Evolutionary conservation across 2,888 invertebrate genomes (phyloP).

Genomic region (Mechanitis mazaeus): DNA sequence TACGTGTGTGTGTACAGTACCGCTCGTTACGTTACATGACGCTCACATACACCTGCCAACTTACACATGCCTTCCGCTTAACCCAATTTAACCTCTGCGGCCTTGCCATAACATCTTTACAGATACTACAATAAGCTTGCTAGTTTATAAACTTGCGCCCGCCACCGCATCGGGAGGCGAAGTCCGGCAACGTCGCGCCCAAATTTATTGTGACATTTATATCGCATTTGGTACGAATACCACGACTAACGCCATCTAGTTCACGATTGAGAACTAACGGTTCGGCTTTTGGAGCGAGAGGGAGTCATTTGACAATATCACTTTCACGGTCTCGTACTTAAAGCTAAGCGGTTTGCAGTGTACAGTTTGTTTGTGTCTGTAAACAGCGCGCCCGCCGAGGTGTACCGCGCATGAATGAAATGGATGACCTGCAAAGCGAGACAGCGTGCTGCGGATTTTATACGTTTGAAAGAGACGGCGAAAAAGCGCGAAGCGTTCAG

Average conservation of each 20-base stretch:
- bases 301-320: slow-evolving; percentile 72
- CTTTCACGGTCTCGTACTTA: slow-evolving; percentile 76
- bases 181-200: slow-evolving; percentile 75
- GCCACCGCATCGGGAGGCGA: slow-evolving; percentile 70
- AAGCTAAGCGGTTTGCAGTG: slow-evolving; percentile 76
- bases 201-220: slow-evolving; percentile 72
- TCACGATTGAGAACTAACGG: slow-evolving; percentile 39
- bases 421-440: slow-evolving; percentile 64
- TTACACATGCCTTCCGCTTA: slow-evolving; percentile 40
- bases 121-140: slow-evolving; percentile 44
- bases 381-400: slow-evolving; percentile 73
- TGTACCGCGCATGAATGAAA: slow-evolving; percentile 77
- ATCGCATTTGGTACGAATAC: slow-evolving; percentile 46
- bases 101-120: slow-evolving; percentile 38
- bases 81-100: slow-evolving; percentile 45
- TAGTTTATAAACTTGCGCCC: slow-evolving; percentile 59
- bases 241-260: slow-evolving; percentile 70
- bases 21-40: slow-evolving; percentile 73
- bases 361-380: slow-evolving; percentile 77
- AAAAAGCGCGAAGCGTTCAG: slow-evolving; percentile 67
- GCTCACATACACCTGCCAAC: slow-evolving; percentile 61
- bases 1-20: slow-evolving; percentile 57
- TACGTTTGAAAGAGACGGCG: slow-evolving; percentile 46
- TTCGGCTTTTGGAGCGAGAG: slow-evolving; percentile 68
- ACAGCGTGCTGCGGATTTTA: slow-evolving; percentile 36